These are phyloP conservation scores for Caenorhabditis imperialis DNA, from an alignment of 2,888 invertebrate species.

Conservation along the genomic window DNA sequence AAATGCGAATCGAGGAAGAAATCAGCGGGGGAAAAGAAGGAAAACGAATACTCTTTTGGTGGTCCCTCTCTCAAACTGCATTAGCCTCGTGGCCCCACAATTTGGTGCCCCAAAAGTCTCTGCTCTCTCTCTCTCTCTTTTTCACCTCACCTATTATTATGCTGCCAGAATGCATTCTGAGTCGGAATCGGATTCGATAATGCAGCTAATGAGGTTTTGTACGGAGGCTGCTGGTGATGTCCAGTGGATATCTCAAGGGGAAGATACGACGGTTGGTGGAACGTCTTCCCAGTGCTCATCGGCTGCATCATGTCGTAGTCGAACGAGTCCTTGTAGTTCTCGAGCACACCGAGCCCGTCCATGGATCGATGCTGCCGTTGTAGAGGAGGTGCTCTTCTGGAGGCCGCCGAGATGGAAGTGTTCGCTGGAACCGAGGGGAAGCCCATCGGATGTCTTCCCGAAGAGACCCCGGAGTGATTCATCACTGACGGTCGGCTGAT, in stretches of 20 bases:
- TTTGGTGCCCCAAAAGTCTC: conserved; percentile 8
- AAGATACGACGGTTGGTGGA: conserved; percentile 41
- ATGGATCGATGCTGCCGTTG: conserved; percentile 72
- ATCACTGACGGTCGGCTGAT: conserved; percentile 26
- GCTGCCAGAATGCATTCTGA: conserved; percentile 61
- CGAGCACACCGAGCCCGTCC: conserved; percentile 64
- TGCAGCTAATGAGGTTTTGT: conserved; percentile 29
- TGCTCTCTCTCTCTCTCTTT: not conserved
- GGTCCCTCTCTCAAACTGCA: conserved; percentile 23
- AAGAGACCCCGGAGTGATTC: conserved; percentile 7
- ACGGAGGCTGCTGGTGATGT: conserved; percentile 24
- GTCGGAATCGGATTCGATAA: conserved; percentile 66
- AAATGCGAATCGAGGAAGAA: not conserved
- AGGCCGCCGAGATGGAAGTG: conserved; percentile 31
- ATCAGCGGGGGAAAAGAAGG: not conserved
- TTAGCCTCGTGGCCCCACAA: conserved; percentile 20
- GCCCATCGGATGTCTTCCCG: conserved; percentile 34
- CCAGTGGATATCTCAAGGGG: conserved; percentile 55
- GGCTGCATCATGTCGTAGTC: conserved; percentile 39
- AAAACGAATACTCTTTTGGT: conserved; percentile 8
- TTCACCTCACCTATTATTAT: conserved; percentile 23
- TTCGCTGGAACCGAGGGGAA: conserved; percentile 28
- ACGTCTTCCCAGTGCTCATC: conserved; percentile 15
- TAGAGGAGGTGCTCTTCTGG: conserved; percentile 19
- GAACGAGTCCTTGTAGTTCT: conserved; percentile 46